Evolutionary conservation across 2,888 invertebrate species (phyloP), one percentile per base, ranked within the genome.

Genomic region (Cabera pusaria): DNA sequence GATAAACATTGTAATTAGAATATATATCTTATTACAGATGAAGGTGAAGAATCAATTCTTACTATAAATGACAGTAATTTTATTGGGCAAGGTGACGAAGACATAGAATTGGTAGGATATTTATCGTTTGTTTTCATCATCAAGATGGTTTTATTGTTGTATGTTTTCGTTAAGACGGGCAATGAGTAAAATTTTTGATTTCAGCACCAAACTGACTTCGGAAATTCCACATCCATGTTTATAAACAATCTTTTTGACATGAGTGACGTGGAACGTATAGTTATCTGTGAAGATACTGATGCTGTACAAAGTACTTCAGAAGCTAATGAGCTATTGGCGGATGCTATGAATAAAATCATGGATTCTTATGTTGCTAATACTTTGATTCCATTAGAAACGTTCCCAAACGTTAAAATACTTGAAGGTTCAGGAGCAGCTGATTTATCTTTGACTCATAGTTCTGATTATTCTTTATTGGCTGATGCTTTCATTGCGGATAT

Each of bases 81-180:
- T 16, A 78, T 82, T 52, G 87, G 85, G 5, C 85, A 84, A 68
- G 87, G 86, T n/a, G 87, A 86, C 47, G 79, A 78, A 59, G 78
- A 75, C 35, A 42, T 60, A 29, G 72, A 74, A 39, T 49, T 52
- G 56, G 86, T 79, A 64, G 59, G 61, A 51, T 11, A n/a, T 14
- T 14, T 14, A 14, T 2, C 2, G 14, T 14, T 14, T 14, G 4
- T 14, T n/a, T n/a, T n/a, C n/a, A n/a, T n/a, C n/a, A n/a, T n/a
- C n/a, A n/a, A n/a, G n/a, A n/a, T n/a, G n/a, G n/a, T 14, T 14
- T 14, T 14, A 2, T 14, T 4, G 4, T 2, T 14, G 8, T 7
- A 21, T 3, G 8, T 21, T 28, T 19, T 12, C 22, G n/a, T n/a
- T n/a, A n/a, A n/a, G n/a, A n/a, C n/a, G n/a, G n/a, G n/a, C n/a